Evolutionary conservation across 2,888 invertebrate genomes (phyloP), one percentile per base, ranked within the genome.

Genomic region (Dione vanillae): DNA sequence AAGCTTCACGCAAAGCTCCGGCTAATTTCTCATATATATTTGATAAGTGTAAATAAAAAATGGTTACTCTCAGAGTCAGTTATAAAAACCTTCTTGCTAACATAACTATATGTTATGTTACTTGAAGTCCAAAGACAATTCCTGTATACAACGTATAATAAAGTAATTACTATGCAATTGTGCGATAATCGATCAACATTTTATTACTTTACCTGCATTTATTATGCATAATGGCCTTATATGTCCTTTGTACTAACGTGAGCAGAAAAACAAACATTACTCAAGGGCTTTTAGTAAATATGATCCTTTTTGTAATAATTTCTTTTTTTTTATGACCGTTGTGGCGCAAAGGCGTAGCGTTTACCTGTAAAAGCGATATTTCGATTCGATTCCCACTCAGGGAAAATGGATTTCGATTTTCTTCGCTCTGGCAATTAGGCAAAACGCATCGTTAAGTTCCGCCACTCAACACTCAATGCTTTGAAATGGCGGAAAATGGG

Each of bases 181-280:
- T 49, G 20, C 27, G 8, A 58, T 51, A 45, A 61, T n/a, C 61
- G 45, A 61, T 45, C 61, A 61, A 45, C 61, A 61, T 45, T 35
- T 61, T 45, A 61, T 45, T 61, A 14, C 61, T 45, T 35, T 12
- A 16, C 10, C 11, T 7, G n/a, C n/a, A 7, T 35, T 35, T 45
- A 35, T 43, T 45, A 45, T n/a, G 43, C 45, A 61, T 45, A 43
- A 45, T 61, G 45, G 37, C 12, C 67, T 58, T 67, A 59, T 61
- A 51, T 51, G 59, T 67, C 67, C 67, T 67, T 67, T 58, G 40
- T n/a, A 58, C 54, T 20, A 16, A 67, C 67, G 67, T 67, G 58
- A 59, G 20, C 10, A 49, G 67, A 67, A 67, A 67, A 58, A 27
- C 41, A 51, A 67, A 67, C 14, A 27, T 11, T 41, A 9, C 20